Evolutionary conservation across 2,888 invertebrate genomes (phyloP).

Genomic region (Timandra comae): DNA sequence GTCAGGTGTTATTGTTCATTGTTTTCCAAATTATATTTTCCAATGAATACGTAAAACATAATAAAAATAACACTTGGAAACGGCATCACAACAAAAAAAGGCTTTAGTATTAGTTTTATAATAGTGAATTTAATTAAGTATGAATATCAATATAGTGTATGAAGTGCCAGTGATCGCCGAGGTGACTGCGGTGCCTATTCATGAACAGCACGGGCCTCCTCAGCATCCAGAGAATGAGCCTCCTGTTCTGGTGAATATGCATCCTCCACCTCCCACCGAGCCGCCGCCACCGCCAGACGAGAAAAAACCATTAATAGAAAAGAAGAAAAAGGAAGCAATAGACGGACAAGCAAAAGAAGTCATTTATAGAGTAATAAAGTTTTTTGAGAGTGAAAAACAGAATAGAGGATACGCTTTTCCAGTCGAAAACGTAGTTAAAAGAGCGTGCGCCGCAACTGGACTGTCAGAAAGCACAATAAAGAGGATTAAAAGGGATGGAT

Average conservation of each 20-base stretch:
- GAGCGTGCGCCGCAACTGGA: conserved; percentile 65
- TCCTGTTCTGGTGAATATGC: conserved; percentile 30
- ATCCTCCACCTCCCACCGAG: conserved; percentile 15
- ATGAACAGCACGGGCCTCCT: conserved; percentile 21
- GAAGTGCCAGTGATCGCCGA: conserved; percentile 28
- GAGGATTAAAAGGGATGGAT: conserved; percentile 60
- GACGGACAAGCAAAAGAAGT: conserved; percentile 67
- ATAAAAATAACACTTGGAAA: neutral
- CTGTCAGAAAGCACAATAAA: conserved; percentile 66
- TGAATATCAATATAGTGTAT: conserved; percentile 40
- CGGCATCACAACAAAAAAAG: neutral
- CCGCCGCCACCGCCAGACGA: conserved; percentile 25
- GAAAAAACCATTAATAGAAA: conserved; percentile 46
- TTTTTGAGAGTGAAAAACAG: conserved; percentile 69
- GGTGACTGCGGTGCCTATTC: conserved; percentile 21
- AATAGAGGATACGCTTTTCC: conserved; percentile 66
- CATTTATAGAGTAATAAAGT: conserved; percentile 66
- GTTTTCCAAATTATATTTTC: conserved; percentile 18
- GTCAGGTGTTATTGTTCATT: conserved; percentile 12
- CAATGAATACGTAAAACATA: conserved; percentile 14
- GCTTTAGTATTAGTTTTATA: conserved; percentile 3
- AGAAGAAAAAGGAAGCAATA: conserved; percentile 67
- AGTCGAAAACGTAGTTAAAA: conserved; percentile 65
- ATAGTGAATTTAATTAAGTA: conserved; percentile 18
- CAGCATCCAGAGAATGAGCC: conserved; percentile 22